Evolutionary conservation across 2,888 invertebrate genomes (phyloP), one percentile per base, ranked within the genome.

Genomic region (Tetragonula carbonaria): DNA sequence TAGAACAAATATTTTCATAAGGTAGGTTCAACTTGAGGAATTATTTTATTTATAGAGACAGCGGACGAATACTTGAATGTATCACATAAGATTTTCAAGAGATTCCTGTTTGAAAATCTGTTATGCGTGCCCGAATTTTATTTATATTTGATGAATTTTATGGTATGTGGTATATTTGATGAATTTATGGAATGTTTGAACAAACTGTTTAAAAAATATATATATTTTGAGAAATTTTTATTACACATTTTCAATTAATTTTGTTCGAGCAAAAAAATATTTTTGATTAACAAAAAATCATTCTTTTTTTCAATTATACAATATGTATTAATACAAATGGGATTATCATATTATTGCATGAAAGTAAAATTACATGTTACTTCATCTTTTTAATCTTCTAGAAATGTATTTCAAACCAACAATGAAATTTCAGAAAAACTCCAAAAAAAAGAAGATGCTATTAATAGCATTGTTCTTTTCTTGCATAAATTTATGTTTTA

Each of bases 1-100:
- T 93, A 91, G 65, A 93, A 93, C 87, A 90, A 83, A 83, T 78
- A 78, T 73, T 80, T 16, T 70, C 53, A 51, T 76, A 75, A 78
- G 59, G 23, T 18, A 5, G 14, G 55, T 38, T 66, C 38, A 59
- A 71, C 13, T 21, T 11, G 2, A 50, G 6, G 18, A n/a, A 59
- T 55, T n/a, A 59, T 45, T 28, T 66, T 45, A 83, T 77, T 70
- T 51, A 72, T 77, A 80, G 80, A 88, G 86, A 86, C 84, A 88
- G 74, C 63, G 77, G 68, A 81, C 80, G 73, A 76, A 84, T 74
- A 59, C 28, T 57, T 23, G 59, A 50, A 68, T 14, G n/a, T 16
- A 59, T 38, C 2, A 8, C 21, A 4, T 21, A 65, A 21, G 5
- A 18, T 59, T 23, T n/a, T 21, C 13, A 21, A 16, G 13, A 65